Evolutionary conservation across 2,113 vertebrate species (phyloP), one percentile per base, ranked within the genome.

Genomic region (Tringa solitaria): DNA sequence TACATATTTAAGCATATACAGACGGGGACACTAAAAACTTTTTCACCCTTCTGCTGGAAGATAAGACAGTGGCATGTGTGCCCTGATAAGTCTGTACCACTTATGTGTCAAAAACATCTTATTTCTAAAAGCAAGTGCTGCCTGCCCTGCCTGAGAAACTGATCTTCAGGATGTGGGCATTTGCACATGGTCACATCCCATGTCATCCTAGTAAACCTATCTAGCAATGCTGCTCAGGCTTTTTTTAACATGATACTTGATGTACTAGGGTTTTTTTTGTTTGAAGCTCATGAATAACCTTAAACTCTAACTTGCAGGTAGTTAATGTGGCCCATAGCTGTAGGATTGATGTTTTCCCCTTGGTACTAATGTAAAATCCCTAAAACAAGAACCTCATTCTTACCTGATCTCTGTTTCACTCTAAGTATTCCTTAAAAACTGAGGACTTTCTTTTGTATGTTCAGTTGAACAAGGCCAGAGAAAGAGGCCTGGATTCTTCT

Each of bases 311-410:
- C 10, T 53, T 67, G 7, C 8, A 56, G 50, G 23, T 28, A 46
- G 48, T 15, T 56, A 60, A 39, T 0, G 0, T 43, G 27, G 41
- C 7, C 33, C 0, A 0, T 64, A 4, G 24, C 60, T 87, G 33
- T 65, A 15, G 53, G 28, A 53, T 9, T 35, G 11, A 32, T 27
- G 8, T 37, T 77, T 69, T 65, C 32, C 17, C 32, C 30, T 69
- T 53, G 28, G 37, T 77, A 46, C 26, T 41, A 45, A 24, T 26
- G 15, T 13, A 68, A 76, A 75, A 75, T 72, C 27, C 14, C 23
- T 56, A 45, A 70, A 91, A 27, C 64, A 26, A 10, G 23, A 73
- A n/a, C 39, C 30, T 60, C 3, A 8, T 64, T 60, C 28, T 50
- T 60, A n/a, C 30, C 24, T 72, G 41, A 45, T 28, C 53, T 64